Evolutionary conservation across 2,797 vertebrate species (phyloP).

Genomic region (Tenualosa thibaudeaui): DNA sequence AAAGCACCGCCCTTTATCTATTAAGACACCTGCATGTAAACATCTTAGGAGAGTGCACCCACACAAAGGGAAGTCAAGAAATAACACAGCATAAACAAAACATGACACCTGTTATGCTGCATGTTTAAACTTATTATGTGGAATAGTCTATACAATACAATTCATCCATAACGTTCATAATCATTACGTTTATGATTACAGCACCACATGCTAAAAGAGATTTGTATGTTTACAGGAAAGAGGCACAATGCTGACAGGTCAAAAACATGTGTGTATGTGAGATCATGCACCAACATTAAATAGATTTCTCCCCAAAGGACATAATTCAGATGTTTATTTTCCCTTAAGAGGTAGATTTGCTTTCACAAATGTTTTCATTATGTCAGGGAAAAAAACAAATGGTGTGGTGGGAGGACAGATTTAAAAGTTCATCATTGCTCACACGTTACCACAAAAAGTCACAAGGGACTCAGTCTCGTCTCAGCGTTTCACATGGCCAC

Average conservation of each 20-base stretch:
- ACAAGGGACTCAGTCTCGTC: not conserved
- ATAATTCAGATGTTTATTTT: not conserved
- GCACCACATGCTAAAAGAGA: not conserved
- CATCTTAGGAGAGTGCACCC: not conserved
- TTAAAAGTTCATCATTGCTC: conserved; percentile 17
- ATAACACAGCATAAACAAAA: not conserved
- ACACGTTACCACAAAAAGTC: conserved; percentile 1
- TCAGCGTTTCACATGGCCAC: conserved; percentile 7
- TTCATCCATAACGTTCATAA: not conserved
- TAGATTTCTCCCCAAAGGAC: not conserved
- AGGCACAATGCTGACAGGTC: not conserved
- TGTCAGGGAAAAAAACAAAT: conserved; percentile 4
- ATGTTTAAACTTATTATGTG: not conserved
- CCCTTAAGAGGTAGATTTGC: not conserved
- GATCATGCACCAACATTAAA: not conserved
- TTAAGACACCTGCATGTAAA: not conserved
- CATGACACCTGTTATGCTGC: not conserved
- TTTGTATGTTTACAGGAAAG: not conserved
- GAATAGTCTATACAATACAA: not conserved
- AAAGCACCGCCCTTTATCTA: not conserved
- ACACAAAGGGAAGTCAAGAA: not conserved
- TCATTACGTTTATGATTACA: not conserved
- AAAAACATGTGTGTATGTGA: not conserved
- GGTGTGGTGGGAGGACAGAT: not conserved
- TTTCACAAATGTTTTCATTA: conserved; percentile 9